Evolutionary conservation across 2,113 vertebrate genomes (phyloP), one percentile per base, ranked within the genome.

Genomic region (Campylomormyrus tamandua): DNA sequence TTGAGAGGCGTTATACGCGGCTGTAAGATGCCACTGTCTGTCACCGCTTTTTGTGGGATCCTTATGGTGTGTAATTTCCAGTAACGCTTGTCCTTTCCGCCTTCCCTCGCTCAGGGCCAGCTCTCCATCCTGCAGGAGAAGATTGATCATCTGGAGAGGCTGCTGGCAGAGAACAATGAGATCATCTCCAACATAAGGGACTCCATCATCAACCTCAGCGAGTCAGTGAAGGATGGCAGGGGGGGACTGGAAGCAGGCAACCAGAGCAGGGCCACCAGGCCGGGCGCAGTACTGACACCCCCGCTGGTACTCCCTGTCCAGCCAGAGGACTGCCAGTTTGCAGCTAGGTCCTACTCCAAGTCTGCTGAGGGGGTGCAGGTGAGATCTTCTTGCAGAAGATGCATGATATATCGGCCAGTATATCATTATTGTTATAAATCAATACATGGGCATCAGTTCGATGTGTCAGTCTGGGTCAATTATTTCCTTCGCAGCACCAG

Each of bases 131-230:
- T 99, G 90, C 97, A 97, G 95, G 95, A 97, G 92, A 98, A 98
- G 96, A 98, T 99, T 90, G 97, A 98, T 92, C 96, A 96, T 88
- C 94, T 99, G 91, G 98, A 99, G 92, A 96, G 90, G 35, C 95
- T 98, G 49, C 94, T 99, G 74, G 96, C 96, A 1, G 96, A 97
- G 95, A 99, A 99, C 94, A 98, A 98, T 93, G 97, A 96, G 27
- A 96, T 99, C 92, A 98, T 99, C 93, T 97, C 96, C 90, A 96
- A 95, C 80, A 97, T 99, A 93, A 95, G 96, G 0, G 97, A 98
- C 92, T 96, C 97, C 0, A 95, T 99, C 88, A 95, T 97, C 90
- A 97, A 96, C 91, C 93, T 95, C 89, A 98, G 96, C 90, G 96
- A 96, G 91, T 96, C 96, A 77, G 94, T 96, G 91, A 96, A 97